Evolutionary conservation across 2,888 invertebrate genomes (phyloP).

Genomic region (Lasioglossum leucozonium): DNA sequence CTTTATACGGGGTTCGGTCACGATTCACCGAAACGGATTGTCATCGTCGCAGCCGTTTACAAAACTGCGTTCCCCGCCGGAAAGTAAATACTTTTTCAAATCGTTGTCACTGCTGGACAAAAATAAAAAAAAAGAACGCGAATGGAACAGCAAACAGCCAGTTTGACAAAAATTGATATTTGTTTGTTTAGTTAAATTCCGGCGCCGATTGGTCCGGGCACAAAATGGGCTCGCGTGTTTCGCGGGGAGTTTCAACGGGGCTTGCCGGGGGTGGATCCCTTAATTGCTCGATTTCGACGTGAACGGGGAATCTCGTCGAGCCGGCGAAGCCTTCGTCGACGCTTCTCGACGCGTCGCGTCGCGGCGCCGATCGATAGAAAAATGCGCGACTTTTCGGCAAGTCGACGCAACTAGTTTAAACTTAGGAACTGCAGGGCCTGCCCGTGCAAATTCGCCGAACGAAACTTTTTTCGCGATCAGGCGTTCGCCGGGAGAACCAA

Average conservation of each 20-base stretch:
- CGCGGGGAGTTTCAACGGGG: neutral
- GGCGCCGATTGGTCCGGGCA: neutral
- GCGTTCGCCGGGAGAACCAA: neutral
- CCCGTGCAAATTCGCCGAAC: slow-evolving; percentile 39
- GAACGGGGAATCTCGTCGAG: slow-evolving; percentile 21
- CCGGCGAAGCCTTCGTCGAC: neutral
- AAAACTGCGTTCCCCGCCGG: neutral
- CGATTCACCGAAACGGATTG: neutral
- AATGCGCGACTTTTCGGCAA: slow-evolving; percentile 56
- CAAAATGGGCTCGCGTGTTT: slow-evolving; percentile 20
- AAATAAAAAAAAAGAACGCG: neutral
- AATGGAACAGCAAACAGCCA: neutral
- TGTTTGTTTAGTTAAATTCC: slow-evolving; percentile 13
- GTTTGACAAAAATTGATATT: slow-evolving; percentile 16
- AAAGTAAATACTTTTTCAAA: slow-evolving; percentile 15
- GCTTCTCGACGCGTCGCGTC: slow-evolving; percentile 29
- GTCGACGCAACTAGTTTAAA: slow-evolving; percentile 55
- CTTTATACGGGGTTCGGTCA: neutral
- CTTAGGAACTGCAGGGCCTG: neutral
- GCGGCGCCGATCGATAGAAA: slow-evolving; percentile 50
- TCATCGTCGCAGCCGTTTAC: neutral
- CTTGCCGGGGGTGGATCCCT: slow-evolving; percentile 8
- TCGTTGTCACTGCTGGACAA: neutral
- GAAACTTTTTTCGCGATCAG: neutral
- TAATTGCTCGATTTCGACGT: slow-evolving; percentile 44